Evolutionary conservation across 2,797 vertebrate species (phyloP), one percentile per base, ranked within the genome.

Genomic region (Mormyrops attenuatus): DNA sequence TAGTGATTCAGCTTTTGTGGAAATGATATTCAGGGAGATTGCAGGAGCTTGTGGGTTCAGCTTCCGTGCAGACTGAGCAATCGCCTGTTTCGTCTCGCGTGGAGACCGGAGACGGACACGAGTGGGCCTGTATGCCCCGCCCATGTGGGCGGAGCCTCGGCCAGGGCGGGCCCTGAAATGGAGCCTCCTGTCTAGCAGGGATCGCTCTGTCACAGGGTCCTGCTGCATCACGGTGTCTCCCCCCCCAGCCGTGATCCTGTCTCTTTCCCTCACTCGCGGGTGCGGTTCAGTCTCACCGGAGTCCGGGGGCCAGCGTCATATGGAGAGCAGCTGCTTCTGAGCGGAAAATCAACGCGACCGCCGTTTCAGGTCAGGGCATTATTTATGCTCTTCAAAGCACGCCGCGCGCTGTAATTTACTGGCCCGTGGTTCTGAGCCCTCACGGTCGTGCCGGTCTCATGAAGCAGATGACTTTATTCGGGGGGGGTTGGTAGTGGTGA

Each of bases 311-410:
- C 49, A 55, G 50, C 20, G 73, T 86, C 88, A 89, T 73, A 87
- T 89, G 89, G 82, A 1, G 47, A 26, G 22, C 89, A 87, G 89
- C 89, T 89, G 89, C n/a, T 38, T 87, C 26, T 53, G 11, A 52
- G 1, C 38, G 55, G 57, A 49, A 88, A 55, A 87, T 87, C 22
- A 38, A n/a, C 22, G 63, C 15, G 63, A 47, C 44, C 63, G 41
- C 26, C n/a, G 17, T 73, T 77, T 88, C 47, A 52, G 85, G 82
- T 47, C 44, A 1, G 4, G 53, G 55, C n/a, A 38, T 87, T 89
- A 53, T 20, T 60, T 22, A 8, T 86, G 17, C 60, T 13, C 38
- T 49, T 69, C 9, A 63, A 87, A 87, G 49, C n/a, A 55, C 22
- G 20, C 15, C 30, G 73, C 17, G 8, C 11, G 30, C 41, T 87